phyloP scores from a whole-genome alignment of 2,113 vertebrate genomes.

The Piliocolobus tephrosceles region DNA sequence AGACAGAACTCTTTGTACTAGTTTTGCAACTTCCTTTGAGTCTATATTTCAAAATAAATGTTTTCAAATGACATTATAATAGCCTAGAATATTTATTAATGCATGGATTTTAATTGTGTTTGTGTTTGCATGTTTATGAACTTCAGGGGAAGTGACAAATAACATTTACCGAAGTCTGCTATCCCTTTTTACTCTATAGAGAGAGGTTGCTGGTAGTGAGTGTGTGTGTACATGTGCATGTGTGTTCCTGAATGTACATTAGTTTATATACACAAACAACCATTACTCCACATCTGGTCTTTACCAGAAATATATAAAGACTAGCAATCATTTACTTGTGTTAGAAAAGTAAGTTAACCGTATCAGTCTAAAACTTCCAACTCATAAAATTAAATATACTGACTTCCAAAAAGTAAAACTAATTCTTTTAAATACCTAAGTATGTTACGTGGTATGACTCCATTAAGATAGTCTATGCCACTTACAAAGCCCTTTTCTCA shows the following conservation, averaged over 20 bases:
- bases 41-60: neutral
- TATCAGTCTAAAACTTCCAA: neutral
- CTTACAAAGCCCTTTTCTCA: neutral
- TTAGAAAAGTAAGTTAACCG: neutral
- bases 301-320: neutral
- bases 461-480: neutral
- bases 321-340: neutral
- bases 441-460: neutral
- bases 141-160: neutral
- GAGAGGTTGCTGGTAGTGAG: neutral
- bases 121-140: neutral
- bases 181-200: neutral
- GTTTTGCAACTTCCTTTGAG: neutral
- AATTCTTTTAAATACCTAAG: neutral
- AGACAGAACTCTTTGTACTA: neutral
- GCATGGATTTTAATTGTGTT: neutral
- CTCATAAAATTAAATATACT: neutral
- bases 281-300: neutral
- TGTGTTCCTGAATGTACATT: neutral
- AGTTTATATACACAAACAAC: neutral
- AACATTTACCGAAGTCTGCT: neutral
- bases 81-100: neutral
- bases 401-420: neutral
- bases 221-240: neutral
- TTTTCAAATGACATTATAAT: neutral